Conservation (phyloP, 2,797 vertebrate genomes). For the Xenopus petersii region DNA sequence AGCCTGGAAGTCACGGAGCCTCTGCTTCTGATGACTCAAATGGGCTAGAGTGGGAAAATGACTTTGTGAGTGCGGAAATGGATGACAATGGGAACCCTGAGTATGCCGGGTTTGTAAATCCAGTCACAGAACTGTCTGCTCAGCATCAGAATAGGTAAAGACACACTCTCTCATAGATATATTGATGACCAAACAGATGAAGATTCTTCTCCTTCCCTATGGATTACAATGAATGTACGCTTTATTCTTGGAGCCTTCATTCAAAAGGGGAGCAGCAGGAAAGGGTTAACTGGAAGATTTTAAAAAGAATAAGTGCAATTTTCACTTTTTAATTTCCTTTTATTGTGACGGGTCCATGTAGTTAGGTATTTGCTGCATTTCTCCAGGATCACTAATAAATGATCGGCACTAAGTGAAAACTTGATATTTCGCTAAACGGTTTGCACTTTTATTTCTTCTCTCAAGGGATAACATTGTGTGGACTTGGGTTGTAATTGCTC, state of each 20-base stretch:
- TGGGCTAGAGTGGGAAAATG: conserved; percentile 94
- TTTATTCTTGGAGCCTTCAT: conserved; percentile 22
- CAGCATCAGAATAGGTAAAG: conserved; percentile 70
- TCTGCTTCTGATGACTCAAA: conserved; percentile 89
- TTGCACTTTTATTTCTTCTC: conserved; percentile 44
- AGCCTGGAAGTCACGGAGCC: conserved; percentile 72
- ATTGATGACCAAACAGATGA: conserved; percentile 44
- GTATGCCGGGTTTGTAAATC: conserved; percentile 87
- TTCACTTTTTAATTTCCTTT: conserved; percentile 52
- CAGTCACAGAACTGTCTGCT: conserved; percentile 75
- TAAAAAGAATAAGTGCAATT: conserved; percentile 68
- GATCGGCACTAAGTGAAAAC: conserved; percentile 57
- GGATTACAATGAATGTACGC: conserved; percentile 41
- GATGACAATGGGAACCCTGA: conserved; percentile 83
- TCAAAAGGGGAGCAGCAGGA: conserved; percentile 5
- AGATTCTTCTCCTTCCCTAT: conserved; percentile 9
- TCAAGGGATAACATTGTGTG: background rate
- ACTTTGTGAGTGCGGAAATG: conserved; percentile 84
- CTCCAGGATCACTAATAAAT: conserved; percentile 55
- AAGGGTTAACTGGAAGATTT: conserved; percentile 35
- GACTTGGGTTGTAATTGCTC: background rate
- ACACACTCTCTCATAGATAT: background rate
- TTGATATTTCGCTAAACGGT: conserved; percentile 51
- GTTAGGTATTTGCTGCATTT: conserved; percentile 51
- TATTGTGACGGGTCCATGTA: conserved; percentile 40